Conservation (phyloP, 1,140 invertebrate species). For the Magallana angulata region DNA sequence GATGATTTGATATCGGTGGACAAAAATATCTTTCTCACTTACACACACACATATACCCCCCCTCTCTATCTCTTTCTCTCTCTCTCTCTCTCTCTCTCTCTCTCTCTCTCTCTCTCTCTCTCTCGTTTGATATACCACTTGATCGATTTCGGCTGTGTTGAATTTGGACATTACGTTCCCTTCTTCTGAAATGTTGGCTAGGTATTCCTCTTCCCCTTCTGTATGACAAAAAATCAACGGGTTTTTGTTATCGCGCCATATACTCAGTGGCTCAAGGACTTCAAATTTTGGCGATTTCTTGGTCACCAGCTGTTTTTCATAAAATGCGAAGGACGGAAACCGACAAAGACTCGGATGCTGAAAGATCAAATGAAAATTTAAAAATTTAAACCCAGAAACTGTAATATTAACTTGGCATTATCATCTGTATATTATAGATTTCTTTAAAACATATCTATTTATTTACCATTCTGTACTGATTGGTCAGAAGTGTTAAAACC, state of each 20-base stretch:
- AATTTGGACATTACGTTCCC: slow-evolving; percentile 70
- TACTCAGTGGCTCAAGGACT: slow-evolving; percentile 13
- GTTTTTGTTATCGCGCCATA: slow-evolving; percentile 43
- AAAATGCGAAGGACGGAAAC: slow-evolving; percentile 72
- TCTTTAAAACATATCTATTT: too few relatives aligned
- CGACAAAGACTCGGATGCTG: slow-evolving; percentile 67
- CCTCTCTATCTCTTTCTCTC: too few relatives aligned
- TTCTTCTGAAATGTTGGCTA: slow-evolving; percentile 64
- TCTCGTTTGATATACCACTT: slow-evolving; percentile 66
- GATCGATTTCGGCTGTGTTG: slow-evolving; percentile 63
- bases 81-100: too few relatives aligned
- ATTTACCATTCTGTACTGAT: slow-evolving; percentile 77
- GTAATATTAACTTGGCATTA: too few relatives aligned
- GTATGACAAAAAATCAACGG: slow-evolving; percentile 67
- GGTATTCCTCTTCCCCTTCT: slow-evolving; percentile 63
- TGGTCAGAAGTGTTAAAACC: slow-evolving; percentile 59
- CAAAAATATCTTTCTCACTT: too few relatives aligned
- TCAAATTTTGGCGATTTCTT: slow-evolving; percentile 17
- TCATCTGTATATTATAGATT: too few relatives aligned
- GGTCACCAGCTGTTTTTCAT: slow-evolving; percentile 61
- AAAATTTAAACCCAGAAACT: too few relatives aligned
- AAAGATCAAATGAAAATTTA: too few relatives aligned
- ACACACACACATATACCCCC: too few relatives aligned
- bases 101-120: too few relatives aligned
- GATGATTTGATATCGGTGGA: too few relatives aligned